These are phyloP conservation scores for Artibeus lituratus DNA, from an alignment of 2,797 vertebrate species.

Conservation along the genomic window DNA sequence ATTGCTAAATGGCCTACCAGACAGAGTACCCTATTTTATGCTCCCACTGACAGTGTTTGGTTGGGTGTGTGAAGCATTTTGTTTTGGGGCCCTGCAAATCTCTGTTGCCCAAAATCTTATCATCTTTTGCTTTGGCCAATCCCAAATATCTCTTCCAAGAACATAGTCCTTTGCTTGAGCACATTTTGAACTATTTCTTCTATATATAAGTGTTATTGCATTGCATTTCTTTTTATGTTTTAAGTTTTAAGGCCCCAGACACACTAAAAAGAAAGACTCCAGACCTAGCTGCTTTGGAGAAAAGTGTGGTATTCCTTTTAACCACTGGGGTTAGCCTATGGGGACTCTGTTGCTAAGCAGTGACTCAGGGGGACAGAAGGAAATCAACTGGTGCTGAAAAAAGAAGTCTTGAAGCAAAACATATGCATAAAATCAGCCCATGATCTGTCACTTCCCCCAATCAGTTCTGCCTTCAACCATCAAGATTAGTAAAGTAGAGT, in stretches of 20 bases:
- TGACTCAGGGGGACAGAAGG: not conserved
- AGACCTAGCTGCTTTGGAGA: not conserved
- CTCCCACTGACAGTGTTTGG: not conserved
- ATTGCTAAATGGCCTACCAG: not conserved
- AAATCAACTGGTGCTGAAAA: not conserved
- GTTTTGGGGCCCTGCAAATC: not conserved
- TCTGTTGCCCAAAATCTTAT: not conserved
- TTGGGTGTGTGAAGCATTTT: not conserved
- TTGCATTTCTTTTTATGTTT: slow-evolving; percentile 1
- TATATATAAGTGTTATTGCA: not conserved
- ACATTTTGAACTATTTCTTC: slow-evolving; percentile 16
- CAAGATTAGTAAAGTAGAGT: not conserved
- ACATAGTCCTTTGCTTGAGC: not conserved
- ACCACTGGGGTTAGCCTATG: not conserved
- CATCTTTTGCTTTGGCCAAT: not conserved
- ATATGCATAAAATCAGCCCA: not conserved
- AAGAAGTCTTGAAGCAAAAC: slow-evolving; percentile 9
- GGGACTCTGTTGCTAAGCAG: not conserved
- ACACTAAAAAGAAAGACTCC: not conserved
- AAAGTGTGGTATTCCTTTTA: not conserved
- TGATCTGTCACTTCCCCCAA: not conserved
- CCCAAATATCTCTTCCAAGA: not conserved
- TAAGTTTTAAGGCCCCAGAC: not conserved
- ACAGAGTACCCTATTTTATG: not conserved
- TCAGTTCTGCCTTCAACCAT: not conserved